Evolutionary conservation across 2,888 invertebrate species (phyloP).

Genomic region (Myathropa florea): DNA sequence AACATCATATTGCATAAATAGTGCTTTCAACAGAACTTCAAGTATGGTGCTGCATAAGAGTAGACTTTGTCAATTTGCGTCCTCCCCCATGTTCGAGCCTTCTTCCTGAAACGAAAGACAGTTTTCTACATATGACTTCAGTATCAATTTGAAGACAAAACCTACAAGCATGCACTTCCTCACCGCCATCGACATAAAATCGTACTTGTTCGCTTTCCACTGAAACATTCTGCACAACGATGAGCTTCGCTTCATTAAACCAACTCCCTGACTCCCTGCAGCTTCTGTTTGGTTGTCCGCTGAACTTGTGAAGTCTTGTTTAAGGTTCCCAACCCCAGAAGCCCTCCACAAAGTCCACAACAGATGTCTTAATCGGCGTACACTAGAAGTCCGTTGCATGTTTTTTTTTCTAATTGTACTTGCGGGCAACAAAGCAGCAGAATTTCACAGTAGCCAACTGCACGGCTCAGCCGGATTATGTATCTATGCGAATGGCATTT

Average conservation of each 20-base stretch:
- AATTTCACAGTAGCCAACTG: constrained; percentile 44
- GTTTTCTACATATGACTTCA: not conserved
- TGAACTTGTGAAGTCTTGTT: not conserved
- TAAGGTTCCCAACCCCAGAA: constrained; percentile 6
- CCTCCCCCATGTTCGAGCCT: no score
- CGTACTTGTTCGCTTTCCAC: not conserved
- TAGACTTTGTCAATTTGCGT: no score
- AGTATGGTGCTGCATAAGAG: no score
- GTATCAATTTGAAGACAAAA: not conserved
- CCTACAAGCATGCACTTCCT: not conserved
- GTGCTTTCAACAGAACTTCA: no score
- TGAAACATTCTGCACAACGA: constrained; percentile 10
- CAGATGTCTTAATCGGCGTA: constrained; percentile 34
- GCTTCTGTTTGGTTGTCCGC: constrained; percentile 1
- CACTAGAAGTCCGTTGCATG: constrained; percentile 7
- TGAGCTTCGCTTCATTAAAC: constrained; percentile 26
- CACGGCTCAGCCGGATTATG: constrained; percentile 29
- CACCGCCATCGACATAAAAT: not conserved
- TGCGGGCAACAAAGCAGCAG: not conserved
- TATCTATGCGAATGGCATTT: constrained; percentile 47
- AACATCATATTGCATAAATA: no score
- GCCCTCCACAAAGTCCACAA: constrained; percentile 25
- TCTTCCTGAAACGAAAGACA: not conserved
- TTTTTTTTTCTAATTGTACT: constrained; percentile 25
- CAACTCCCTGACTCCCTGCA: not conserved